Evolutionary conservation across 1,140 invertebrate species (phyloP).

Genomic region (Drosophila kikkawai): DNA sequence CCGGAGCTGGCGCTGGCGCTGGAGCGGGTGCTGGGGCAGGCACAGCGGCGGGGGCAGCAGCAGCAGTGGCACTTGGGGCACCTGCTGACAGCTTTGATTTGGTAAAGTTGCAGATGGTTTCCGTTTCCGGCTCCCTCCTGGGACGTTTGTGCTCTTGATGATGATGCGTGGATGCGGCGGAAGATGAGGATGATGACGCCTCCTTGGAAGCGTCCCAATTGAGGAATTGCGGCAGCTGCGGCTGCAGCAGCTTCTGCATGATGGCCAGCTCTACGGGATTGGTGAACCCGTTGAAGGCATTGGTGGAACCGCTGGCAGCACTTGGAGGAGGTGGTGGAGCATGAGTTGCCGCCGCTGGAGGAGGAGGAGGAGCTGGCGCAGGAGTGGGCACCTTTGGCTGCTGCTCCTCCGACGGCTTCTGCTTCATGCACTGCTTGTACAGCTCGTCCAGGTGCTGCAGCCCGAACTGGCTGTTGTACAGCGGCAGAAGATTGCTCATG

Average conservation of each 20-base stretch:
- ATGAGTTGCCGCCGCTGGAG: constrained; percentile 7
- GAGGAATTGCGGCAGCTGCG: constrained; percentile 53
- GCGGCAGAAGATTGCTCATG: constrained; percentile 65
- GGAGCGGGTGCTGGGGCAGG: constrained; percentile 8
- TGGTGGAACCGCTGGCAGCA: constrained; percentile 28
- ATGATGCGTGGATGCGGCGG: constrained; percentile 70
- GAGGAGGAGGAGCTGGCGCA: background rate
- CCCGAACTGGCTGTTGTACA: constrained; percentile 72
- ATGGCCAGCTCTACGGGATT: constrained; percentile 88
- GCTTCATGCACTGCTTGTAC: constrained; percentile 76
- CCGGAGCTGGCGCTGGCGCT: constrained; percentile 26
- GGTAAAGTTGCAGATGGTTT: constrained; percentile 17
- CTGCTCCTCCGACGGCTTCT: constrained; percentile 52
- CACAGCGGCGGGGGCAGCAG: constrained; percentile 4
- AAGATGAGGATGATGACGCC: constrained; percentile 36
- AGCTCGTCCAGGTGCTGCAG: constrained; percentile 76
- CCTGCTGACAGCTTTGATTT: constrained; percentile 26
- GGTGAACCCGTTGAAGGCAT: constrained; percentile 82
- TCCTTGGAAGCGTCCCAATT: constrained; percentile 50
- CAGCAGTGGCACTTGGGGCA: constrained; percentile 16
- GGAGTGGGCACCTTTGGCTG: constrained; percentile 42
- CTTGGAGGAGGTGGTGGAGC: constrained; percentile 8
- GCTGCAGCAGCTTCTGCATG: constrained; percentile 88
- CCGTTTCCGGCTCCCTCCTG: constrained; percentile 54
- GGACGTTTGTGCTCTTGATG: constrained; percentile 68